Evolutionary conservation across 2,888 invertebrate species (phyloP), one percentile per base, ranked within the genome.

Genomic region (Nomada goodeniana): DNA sequence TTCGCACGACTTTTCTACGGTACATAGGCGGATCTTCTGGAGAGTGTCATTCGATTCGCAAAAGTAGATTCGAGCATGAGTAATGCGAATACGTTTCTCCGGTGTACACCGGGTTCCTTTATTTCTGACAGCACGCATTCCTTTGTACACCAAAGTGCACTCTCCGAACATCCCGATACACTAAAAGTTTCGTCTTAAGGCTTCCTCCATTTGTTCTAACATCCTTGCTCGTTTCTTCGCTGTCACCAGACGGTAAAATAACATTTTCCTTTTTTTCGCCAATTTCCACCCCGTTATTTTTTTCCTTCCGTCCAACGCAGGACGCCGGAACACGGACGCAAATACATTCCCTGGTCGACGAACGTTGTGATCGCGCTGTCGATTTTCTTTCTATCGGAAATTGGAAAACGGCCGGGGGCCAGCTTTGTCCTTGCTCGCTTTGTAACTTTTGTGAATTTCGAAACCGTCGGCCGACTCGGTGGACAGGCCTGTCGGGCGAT

Each of bases 101-200:
- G 11, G 59, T 57, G 29, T 42, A 44, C 44, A 57, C 63, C 47
- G 47, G 47, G 59, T 23, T 60, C 69, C 80, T 83, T 77, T 86
- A 83, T 86, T 80, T 78, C 80, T 73, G 74, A 67, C 85, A 76
- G 85, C 85, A 76, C 79, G 64, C 76, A 60, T 82, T 80, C 78
- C 79, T 73, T 82, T 78, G 60, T 76, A 57, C 53, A 29, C 65
- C 79, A 73, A 70, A 70, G 75, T 70, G 64, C 18, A 36, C 47
- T 63, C 26, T 63, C 1, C 10, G 20, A 7, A n/a, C 65, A 20
- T 52, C 73, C 53, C 71, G 83, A 59, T 67, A 76, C 59, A 44
- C 75, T n/a, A 53, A 3, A 2, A 29, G 60, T 68, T 61, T 42
- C 57, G 42, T 67, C 74, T 71, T 74, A 61, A 42, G 69, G 74